Evolutionary conservation across 2,113 vertebrate genomes (phyloP).

Genomic region (Sorex fumeus): DNA sequence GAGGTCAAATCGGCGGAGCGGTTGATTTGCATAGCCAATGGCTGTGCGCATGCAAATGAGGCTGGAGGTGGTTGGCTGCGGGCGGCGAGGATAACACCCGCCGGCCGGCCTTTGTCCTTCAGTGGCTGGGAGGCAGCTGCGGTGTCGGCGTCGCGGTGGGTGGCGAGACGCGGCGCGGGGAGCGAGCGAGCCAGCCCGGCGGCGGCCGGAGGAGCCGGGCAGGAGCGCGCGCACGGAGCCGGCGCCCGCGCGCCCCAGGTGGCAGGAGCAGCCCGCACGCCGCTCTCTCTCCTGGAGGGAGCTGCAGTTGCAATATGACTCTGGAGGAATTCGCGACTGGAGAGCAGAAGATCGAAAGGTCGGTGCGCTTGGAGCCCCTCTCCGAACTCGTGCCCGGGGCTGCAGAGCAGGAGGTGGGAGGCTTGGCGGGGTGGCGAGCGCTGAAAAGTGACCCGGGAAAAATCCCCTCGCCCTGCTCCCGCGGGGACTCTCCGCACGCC

Average conservation of each 20-base stretch:
- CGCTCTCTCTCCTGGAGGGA: constrained; percentile 59
- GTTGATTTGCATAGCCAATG: constrained; percentile 86
- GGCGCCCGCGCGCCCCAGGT: constrained; percentile 61
- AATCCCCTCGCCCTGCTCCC: neutral
- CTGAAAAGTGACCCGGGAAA: constrained; percentile 56
- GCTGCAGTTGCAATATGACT: constrained; percentile 87
- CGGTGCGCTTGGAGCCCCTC: neutral
- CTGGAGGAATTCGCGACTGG: constrained; percentile 89
- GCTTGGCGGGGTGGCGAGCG: neutral
- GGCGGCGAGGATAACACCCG: constrained; percentile 69
- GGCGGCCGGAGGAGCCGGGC: neutral
- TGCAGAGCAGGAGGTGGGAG: neutral
- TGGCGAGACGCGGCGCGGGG: neutral
- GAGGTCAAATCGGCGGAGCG: neutral
- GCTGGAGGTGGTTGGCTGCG: constrained; percentile 78
- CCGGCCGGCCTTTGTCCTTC: constrained; percentile 85
- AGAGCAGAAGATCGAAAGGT: constrained; percentile 88
- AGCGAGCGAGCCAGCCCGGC: neutral
- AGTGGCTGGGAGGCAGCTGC: constrained; percentile 63
- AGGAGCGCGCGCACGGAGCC: constrained; percentile 18
- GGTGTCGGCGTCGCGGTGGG: rapidly evolving
- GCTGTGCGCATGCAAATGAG: constrained; percentile 78
- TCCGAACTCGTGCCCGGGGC: neutral
- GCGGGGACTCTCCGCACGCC: too few species aligned
- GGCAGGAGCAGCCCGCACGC: constrained; percentile 72